phyloP scores from a whole-genome alignment of 53 echinoderm and acorn worm species.

The Luidia sarsii region DNA sequence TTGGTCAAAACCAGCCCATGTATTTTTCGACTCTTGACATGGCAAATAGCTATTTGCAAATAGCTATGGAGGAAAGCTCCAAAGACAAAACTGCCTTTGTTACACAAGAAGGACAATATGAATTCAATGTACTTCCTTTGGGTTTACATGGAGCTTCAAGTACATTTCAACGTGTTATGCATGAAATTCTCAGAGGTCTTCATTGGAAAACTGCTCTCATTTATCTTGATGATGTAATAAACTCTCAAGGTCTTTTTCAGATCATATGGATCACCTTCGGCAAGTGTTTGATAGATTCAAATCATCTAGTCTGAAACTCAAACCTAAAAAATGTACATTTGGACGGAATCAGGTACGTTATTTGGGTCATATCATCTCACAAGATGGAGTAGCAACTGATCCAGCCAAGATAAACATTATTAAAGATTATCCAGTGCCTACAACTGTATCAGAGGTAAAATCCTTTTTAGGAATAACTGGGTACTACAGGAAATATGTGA shows the following conservation, averaged over 20 bases:
- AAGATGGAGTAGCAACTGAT: no score
- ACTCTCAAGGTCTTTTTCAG: slow-evolving; percentile 21
- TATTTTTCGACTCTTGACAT: slow-evolving; percentile 43
- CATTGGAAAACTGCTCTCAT: slow-evolving; percentile 29
- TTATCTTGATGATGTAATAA: slow-evolving; percentile 38
- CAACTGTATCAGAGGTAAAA: slow-evolving; percentile 20
- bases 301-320: slow-evolving; percentile 17
- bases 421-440: slow-evolving; percentile 19
- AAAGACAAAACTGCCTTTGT: no score
- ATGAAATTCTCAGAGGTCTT: no score
- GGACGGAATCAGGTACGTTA: slow-evolving; percentile 37
- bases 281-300: slow-evolving; percentile 32
- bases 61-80: slow-evolving; percentile 10
- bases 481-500: slow-evolving; percentile 8
- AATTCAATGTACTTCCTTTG: slow-evolving; percentile 47
- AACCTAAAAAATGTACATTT: slow-evolving; percentile 42
- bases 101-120: no score
- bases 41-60: slow-evolving; percentile 30
- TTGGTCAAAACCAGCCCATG: slow-evolving; percentile 8
- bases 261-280: slow-evolving; percentile 23
- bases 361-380: slow-evolving; percentile 25
- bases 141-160: slow-evolving; percentile 22
- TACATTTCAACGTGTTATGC: no score
- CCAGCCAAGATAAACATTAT: slow-evolving; percentile 15
- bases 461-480: no score